phyloP scores from a whole-genome alignment of 2,888 invertebrate species.

The Pristionchus japonicus region DNA sequence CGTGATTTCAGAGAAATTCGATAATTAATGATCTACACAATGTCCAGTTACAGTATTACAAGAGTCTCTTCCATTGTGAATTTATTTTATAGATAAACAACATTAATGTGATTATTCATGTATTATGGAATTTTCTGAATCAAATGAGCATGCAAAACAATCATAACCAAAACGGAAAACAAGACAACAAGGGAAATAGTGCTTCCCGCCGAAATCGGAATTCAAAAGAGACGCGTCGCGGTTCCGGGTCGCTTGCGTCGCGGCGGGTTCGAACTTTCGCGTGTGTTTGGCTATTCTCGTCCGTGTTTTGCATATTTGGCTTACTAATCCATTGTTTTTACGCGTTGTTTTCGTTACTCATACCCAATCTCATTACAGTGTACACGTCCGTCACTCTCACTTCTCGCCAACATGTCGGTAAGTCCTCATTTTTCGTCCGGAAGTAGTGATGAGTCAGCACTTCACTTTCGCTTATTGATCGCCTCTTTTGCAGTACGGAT shows the following conservation, averaged over 20 bases:
- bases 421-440: neutral
- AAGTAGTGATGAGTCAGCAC: neutral
- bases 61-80: neutral
- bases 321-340: neutral
- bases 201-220: neutral
- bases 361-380: neutral
- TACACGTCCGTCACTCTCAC: neutral
- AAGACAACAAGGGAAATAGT: neutral
- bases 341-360: neutral
- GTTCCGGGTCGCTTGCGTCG: neutral
- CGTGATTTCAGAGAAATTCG: neutral
- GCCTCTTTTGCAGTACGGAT: conserved; percentile 4
- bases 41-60: no score
- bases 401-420: conserved; percentile 26
- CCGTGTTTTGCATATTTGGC: neutral
- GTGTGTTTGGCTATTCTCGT: neutral
- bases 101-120: neutral
- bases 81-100: neutral
- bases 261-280: neutral
- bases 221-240: neutral
- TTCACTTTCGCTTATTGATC: conserved; percentile 20
- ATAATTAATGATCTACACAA: neutral
- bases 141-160: neutral
- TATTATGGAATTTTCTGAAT: neutral
- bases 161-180: neutral